phyloP scores from a whole-genome alignment of 1,140 invertebrate species.

The Drosophila pruinosa region DNA sequence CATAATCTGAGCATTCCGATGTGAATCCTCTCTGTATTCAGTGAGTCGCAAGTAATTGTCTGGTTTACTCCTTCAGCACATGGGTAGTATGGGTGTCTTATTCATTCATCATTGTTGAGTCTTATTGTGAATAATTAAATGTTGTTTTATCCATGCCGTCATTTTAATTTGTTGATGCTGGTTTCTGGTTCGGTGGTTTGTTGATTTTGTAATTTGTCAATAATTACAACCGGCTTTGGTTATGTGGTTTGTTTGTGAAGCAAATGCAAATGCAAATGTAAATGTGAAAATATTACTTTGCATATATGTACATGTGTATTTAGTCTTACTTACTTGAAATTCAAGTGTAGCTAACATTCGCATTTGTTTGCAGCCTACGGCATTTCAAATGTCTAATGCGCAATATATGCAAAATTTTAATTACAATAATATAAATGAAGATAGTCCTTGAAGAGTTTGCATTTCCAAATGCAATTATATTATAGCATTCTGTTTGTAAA shows the following conservation, averaged over 20 bases:
- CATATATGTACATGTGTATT: too few relatives aligned
- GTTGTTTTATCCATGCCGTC: conserved; percentile 60
- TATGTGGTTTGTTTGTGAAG: conserved; percentile 47
- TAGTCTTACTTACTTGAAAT: not conserved
- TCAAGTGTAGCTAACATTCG: not conserved
- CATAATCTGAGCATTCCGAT: conserved; percentile 34
- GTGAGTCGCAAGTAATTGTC: conserved; percentile 29
- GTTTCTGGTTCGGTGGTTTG: conserved; percentile 61
- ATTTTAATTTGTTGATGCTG: conserved; percentile 68
- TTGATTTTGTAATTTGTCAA: conserved; percentile 70
- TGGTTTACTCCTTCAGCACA: conserved; percentile 26
- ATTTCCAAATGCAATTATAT: not conserved
- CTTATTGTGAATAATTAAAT: conserved; percentile 63
- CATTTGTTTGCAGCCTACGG: conserved; percentile 4
- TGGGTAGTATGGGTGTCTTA: conserved; percentile 15
- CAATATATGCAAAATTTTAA: not conserved
- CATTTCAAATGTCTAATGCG: not conserved
- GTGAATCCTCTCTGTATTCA: not conserved
- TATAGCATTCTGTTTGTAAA: not conserved
- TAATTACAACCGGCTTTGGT: conserved; percentile 53
- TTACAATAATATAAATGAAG: not conserved
- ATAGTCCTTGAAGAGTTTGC: not conserved
- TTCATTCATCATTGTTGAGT: conserved; percentile 62
- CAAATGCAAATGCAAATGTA: not conserved
- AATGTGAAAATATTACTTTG: not conserved